Evolutionary conservation across 2,797 vertebrate genomes (phyloP), one percentile per base, ranked within the genome.

Genomic region (Hybognathus amarus): DNA sequence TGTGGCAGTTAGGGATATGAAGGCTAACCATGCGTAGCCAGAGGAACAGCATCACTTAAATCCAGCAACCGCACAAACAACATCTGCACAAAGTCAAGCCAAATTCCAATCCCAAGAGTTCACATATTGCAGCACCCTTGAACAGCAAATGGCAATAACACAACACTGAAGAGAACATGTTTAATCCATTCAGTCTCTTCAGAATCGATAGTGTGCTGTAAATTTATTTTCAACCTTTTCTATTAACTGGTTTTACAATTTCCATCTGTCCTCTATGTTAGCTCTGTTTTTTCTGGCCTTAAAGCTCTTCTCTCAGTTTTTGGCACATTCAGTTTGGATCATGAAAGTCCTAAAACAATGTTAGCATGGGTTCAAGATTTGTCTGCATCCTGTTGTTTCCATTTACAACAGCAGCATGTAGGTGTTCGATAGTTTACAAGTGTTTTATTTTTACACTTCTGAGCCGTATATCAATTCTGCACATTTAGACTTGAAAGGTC

Each of bases 1-100:
- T 38, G 27, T 73, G 80, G 71, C 79, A 50, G 13, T 50, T 79
- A 13, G 74, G 77, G 68, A 71, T 75, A 38, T 36, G 22, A 67
- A n/a, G 52, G 33, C 52, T 40, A 63, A 75, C 73, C 82, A 59
- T 83, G 80, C 79, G 86, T 83, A 85, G 79, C 84, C 84, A 87
- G 83, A 90, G 3, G 52, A 87, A 61, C 73, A 20, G 10, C 73
- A 80, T 82, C 73, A 82, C 54, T 47, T 20, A 79, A 69, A 77
- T 74, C 66, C 13, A 76, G 85, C 11, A 76, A 87, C 88, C 84
- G 47, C 74, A 82, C 80, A 89, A 88, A 90, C 38, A 87, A 86
- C 90, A 91, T 90, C 87, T 90, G 85, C 86, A 85, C 47, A 54
- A 84, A 71, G 33, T 76, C 87, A 64, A 67, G 81, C 85, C 86